Base-by-base conservation (phyloP, 2,797 vertebrate genomes). In the Phoebastria nigripes region DNA sequence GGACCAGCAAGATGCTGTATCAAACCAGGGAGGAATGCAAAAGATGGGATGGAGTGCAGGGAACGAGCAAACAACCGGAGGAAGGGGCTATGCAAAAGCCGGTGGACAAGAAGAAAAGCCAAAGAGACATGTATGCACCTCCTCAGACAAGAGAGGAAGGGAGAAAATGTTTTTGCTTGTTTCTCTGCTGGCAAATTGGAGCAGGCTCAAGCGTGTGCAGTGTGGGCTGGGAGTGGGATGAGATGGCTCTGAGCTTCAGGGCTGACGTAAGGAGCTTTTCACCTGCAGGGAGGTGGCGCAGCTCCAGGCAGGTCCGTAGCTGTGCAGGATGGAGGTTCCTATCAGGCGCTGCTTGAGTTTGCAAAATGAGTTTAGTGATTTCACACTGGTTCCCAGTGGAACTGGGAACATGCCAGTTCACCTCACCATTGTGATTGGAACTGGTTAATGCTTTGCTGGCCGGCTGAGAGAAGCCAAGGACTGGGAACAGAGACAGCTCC, bases 31-130 rank as follows among this genome's bases (percentile, higher is more conserved):
- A 98, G 97, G 96, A 81, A 97, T 2, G 78, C 94, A 97, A 98
- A 98, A 98, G 97, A 81, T 87, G 97, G 97, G 97, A 94, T 97
- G 97, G 98, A 98, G 90, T 87, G 51, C 77, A 67, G 79, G 96
- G 96, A 97, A 95, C 0, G 81, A 89, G 61, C 81, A 92, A 51
- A 76, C 52, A 46, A 12, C 1, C 1, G 39, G 77, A 92, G 72
- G 31, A 95, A 90, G 89, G 59, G 55, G 82, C 81, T 91, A 28
- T 20, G 56, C 66, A 81, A 82, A 71, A 83, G 89, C 95, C 78
- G 49, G 73, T 2, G 26, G 95, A 84, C 62, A 52, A 93, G 73
- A 81, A 76, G 94, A 51, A 93, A 92, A 85, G 62, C 90, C 93
- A 56, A 33, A 6, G 86, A 55, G 63, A 65, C 58, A 47, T 29